Percentiles rank a stretch among this genome's conserved stretches.
Evolutionary conservation across 92 coral and sea anemone genomes (phyloP).

Genomic region (Phenganax subtilis): DNA sequence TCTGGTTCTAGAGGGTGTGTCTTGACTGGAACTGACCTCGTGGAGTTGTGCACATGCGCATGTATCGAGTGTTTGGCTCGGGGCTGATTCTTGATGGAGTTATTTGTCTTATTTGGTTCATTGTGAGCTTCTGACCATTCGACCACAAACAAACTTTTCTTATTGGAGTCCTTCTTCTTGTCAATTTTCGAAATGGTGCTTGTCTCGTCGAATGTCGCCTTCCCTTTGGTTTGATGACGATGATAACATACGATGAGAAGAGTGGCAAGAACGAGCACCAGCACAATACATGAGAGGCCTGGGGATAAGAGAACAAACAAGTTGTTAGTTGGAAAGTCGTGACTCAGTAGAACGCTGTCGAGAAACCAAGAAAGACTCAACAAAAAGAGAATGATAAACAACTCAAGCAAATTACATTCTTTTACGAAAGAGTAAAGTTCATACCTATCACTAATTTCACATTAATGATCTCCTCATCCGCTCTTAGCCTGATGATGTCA

Average conservation of each 20-base stretch:
- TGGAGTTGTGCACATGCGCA: not conserved
- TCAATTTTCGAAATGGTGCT: not conserved
- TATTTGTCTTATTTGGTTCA: not conserved
- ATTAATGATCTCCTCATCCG: constrained; percentile 3
- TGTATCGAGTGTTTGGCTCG: constrained; percentile 5
- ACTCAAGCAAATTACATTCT: not conserved
- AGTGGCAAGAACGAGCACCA: constrained; percentile 6
- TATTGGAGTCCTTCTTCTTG: not conserved
- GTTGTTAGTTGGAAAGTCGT: not conserved
- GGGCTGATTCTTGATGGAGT: not conserved
- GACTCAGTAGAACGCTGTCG: too few relatives aligned
- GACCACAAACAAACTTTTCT: constrained; percentile 4
- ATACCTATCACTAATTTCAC: constrained; percentile 24
- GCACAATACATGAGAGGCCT: constrained; percentile 27
- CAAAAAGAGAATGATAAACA: not conserved
- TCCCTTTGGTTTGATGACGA: constrained; percentile 26
- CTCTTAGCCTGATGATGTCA: constrained; percentile 52
- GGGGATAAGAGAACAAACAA: not conserved
- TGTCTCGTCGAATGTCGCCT: constrained; percentile 11
- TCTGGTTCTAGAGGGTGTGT: constrained; percentile 15
- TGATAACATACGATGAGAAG: constrained; percentile 31
- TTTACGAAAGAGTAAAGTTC: not conserved
- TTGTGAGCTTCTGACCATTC: constrained; percentile 2
- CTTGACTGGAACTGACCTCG: not conserved
- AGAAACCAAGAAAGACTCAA: not conserved